Evolutionary conservation across 2,888 invertebrate species (phyloP).

Genomic region (Xanthostigma xanthostigma): DNA sequence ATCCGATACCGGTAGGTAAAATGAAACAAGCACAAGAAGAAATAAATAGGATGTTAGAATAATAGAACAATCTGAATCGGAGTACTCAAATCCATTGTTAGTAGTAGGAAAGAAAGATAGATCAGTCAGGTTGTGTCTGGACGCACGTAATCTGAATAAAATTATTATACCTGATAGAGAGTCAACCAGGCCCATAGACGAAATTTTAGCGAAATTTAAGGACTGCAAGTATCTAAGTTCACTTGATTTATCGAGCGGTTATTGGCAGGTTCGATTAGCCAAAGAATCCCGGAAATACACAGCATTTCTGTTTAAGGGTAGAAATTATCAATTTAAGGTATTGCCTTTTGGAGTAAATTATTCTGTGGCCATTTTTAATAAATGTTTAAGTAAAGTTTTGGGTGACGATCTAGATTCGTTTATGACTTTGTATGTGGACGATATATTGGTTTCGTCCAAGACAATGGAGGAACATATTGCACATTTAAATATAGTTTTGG

Average conservation of each 20-base stretch:
- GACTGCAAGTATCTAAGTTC: not conserved
- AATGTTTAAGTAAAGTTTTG: not conserved
- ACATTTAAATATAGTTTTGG: not conserved
- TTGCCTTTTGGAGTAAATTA: not conserved
- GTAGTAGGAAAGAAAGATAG: conserved; percentile 5
- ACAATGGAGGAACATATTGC: not conserved
- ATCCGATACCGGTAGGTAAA: not conserved
- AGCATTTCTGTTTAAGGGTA: not conserved
- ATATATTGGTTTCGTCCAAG: not conserved
- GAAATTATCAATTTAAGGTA: conserved; percentile 2
- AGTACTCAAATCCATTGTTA: conserved; percentile 3
- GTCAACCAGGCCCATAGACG: not conserved
- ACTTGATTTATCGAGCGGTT: not conserved
- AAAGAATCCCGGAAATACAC: not conserved
- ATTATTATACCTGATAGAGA: no score
- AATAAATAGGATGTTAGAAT: conserved; percentile 1
- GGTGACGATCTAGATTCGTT: not conserved
- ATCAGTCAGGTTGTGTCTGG: conserved; percentile 1
- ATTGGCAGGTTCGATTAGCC: not conserved
- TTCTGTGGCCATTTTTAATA: not conserved
- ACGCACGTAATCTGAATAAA: conserved; percentile 2
- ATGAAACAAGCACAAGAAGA: not conserved
- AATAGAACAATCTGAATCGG: not conserved
- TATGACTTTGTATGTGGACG: not conserved
- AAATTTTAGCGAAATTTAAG: not conserved